A percentile compares a stretch with the other conserved stretches of the same genome.
phyloP scores from a whole-genome alignment of 2,797 vertebrate species.

The Strix occidentalis region DNA sequence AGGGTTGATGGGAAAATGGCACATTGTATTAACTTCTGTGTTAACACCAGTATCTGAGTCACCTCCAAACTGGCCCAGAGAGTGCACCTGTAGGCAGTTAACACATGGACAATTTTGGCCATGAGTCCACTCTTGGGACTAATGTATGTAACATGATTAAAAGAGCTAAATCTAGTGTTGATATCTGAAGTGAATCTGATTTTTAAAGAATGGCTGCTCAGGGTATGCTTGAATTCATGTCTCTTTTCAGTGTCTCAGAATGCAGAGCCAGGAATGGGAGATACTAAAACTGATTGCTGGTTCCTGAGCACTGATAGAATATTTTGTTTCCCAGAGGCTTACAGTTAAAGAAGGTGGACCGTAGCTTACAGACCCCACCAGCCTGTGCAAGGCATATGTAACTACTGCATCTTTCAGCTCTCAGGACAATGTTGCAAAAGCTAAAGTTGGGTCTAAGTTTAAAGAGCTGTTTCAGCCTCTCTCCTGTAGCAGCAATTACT shows the following conservation, averaged over 20 bases:
- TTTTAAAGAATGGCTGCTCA: background rate
- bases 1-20: background rate
- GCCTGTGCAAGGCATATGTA: background rate
- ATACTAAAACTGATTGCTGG: background rate
- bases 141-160: background rate
- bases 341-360: background rate
- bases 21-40: background rate
- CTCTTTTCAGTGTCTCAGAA: background rate
- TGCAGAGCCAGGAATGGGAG: background rate
- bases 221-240: background rate
- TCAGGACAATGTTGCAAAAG: background rate
- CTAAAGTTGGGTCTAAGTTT: background rate
- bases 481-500: background rate
- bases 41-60: background rate
- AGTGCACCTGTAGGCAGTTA: background rate
- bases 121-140: background rate
- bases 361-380: background rate
- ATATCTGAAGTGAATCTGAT: background rate
- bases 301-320: background rate
- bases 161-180: background rate
- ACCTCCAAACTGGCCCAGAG: background rate
- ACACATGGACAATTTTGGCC: background rate
- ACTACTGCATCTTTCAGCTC: background rate
- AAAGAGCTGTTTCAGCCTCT: background rate
- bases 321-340: background rate